These are phyloP conservation scores for Silurus lanzhouensis DNA, from an alignment of 2,797 vertebrate genomes.

Conservation along the genomic window DNA sequence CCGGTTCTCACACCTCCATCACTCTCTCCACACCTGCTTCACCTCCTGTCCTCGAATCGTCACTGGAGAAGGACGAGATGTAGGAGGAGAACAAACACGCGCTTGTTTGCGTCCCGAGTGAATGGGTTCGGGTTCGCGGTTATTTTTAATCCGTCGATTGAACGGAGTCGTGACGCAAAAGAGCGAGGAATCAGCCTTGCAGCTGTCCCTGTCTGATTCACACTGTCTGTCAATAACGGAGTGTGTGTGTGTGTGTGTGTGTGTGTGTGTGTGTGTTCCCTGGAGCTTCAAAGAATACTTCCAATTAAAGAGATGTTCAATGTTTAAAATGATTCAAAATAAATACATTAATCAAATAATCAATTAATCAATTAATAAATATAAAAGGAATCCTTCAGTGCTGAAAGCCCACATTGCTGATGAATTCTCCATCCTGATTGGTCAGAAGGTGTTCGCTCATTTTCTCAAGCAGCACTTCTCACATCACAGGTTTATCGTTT, in stretches of 20 bases:
- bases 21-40: slow-evolving; percentile 10
- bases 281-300: no score
- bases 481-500: not conserved
- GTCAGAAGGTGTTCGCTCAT: not conserved
- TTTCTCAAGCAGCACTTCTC: not conserved
- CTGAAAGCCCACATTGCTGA: not conserved
- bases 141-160: slow-evolving; percentile 59
- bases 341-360: no score
- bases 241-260: slow-evolving; percentile 20
- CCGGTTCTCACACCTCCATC: slow-evolving; percentile 23
- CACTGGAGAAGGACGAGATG: not conserved
- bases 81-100: slow-evolving; percentile 42
- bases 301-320: no score
- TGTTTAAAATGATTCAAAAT: no score
- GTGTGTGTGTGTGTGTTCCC: not conserved
- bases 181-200: slow-evolving; percentile 28
- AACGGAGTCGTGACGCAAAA: slow-evolving; percentile 50
- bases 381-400: no score
- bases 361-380: no score
- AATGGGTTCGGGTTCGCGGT: slow-evolving; percentile 20
- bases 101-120: slow-evolving; percentile 35
- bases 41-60: not conserved
- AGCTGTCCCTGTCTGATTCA: slow-evolving; percentile 33
- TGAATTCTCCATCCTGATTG: not conserved
- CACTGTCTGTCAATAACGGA: slow-evolving; percentile 17